Base-by-base conservation (phyloP, 2,888 invertebrate genomes). In the Xestoiulus laeticollis region DNA sequence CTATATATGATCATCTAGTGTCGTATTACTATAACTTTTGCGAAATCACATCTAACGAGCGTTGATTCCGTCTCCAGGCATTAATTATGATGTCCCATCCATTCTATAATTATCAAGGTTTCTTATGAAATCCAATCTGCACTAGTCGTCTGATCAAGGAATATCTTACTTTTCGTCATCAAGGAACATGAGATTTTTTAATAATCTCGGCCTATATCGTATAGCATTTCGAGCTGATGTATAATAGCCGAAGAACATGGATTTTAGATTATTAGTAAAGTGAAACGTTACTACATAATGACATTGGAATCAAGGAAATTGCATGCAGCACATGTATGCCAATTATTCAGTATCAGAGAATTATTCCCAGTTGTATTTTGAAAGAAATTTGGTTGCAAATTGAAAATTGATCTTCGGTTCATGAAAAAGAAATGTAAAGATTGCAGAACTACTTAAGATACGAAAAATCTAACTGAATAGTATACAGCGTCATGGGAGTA, bases 41-140 rank as follows among this genome's bases (percentile, higher is more conserved):
- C 53, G 53, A 53, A 53, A 53, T 19, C 19, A 68, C 10, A 26
- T 26, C 22, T n/a, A 22, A n/a, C 68, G 22, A 68, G 26, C 68
- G n/a, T 68, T 68, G 68, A 68, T 68, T n/a, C 68, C 22, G 68
- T 68, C 68, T 68, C 68, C 68, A 68, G 68, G 68, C 68, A 26
- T 6, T 68, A 68, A 68, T 68, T 68, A 68, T 22, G 68, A 22
- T 26, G 68, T n/a, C 68, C 22, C 68, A 10, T 26, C 6, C 6
- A 68, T 68, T 10, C 26, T 22, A 22, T 68, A 22, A 68, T 68
- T 68, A 68, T 12, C 68, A 68, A 68, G 26, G 68, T 26, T 68
- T 26, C 26, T 26, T 68, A 22, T 68, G 68, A 22, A 68, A 68
- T 26, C 22, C 68, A 68, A 68, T 68, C 68, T 68, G 22, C 0